These are phyloP conservation scores for Paracanthobrama guichenoti DNA, from an alignment of 2,113 vertebrate species.

Conservation along the genomic window DNA sequence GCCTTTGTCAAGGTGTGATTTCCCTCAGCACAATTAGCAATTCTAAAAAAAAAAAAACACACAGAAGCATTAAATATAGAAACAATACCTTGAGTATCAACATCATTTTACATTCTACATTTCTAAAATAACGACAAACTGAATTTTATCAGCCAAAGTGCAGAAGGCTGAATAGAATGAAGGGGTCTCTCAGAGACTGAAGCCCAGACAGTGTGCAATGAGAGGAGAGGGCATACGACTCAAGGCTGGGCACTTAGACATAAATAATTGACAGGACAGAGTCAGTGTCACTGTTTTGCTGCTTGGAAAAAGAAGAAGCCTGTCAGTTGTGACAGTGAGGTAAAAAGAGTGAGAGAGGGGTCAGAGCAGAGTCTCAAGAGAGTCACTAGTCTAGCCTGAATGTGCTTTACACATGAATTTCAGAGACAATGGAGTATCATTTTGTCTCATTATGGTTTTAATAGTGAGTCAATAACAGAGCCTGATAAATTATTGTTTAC, in stretches of 20 bases:
- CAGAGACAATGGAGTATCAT: constrained; percentile 1
- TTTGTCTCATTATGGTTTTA: constrained; percentile 2
- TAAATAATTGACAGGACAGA: constrained; percentile 52
- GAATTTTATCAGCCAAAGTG: neutral
- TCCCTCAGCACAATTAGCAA: too few species aligned
- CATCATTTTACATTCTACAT: too few species aligned
- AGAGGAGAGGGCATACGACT: constrained; percentile 5
- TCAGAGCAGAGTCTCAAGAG: constrained; percentile 14
- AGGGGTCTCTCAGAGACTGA: neutral
- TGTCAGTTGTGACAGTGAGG: constrained; percentile 59
- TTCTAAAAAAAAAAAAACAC: too few species aligned
- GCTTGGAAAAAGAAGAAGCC: constrained; percentile 53
- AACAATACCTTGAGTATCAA: too few species aligned
- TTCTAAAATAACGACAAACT: neutral
- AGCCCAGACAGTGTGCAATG: neutral
- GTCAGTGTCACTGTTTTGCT: constrained; percentile 49
- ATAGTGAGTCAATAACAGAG: neutral
- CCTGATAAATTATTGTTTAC: too few species aligned
- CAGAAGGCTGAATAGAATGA: neutral
- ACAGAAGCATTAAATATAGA: too few species aligned
- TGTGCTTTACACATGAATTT: neutral
- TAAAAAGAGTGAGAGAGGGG: constrained; percentile 38
- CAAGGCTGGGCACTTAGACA: constrained; percentile 31
- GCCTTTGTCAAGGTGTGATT: too few species aligned
- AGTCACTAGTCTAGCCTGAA: neutral